Evolutionary conservation across 1,140 invertebrate genomes (phyloP).

Genomic region (Dufourea novaeangliae): DNA sequence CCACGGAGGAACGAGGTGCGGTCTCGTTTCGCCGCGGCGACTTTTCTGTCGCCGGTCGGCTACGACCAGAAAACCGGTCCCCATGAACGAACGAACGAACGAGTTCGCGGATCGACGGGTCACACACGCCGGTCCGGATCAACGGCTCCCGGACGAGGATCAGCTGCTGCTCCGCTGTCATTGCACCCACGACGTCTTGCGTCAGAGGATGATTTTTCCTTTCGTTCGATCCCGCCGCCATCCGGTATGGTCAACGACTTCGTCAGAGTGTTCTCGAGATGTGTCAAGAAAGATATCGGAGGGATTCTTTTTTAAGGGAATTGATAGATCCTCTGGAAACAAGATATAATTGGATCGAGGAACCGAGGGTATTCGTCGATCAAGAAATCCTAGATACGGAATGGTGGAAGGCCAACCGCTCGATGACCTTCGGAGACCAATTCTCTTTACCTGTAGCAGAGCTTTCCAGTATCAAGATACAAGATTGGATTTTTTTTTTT

Average conservation of each 20-base stretch:
- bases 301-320: no score
- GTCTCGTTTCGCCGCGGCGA: slow-evolving; percentile 60
- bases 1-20: slow-evolving; percentile 52
- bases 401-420: no score
- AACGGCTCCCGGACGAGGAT: background rate
- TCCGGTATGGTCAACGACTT: background rate
- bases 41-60: slow-evolving; percentile 56
- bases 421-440: no score
- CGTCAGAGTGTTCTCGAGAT: no score
- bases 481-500: no score
- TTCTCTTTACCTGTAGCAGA: no score
- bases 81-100: slow-evolving; percentile 30
- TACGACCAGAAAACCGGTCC: slow-evolving; percentile 58
- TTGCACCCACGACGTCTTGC: slow-evolving; percentile 50
- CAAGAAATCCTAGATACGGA: no score
- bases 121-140: background rate
- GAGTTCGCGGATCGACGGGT: slow-evolving; percentile 28
- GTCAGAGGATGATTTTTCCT: slow-evolving; percentile 1
- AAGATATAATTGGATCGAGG: no score
- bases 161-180: slow-evolving; percentile 41
- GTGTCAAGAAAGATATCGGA: no score
- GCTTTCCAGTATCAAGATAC: no score
- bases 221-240: background rate
- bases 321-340: no score
- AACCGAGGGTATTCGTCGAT: no score